Evolutionary conservation across 2,888 invertebrate species (phyloP), one percentile per base, ranked within the genome.

Genomic region (Pasiphila rectangulata): DNA sequence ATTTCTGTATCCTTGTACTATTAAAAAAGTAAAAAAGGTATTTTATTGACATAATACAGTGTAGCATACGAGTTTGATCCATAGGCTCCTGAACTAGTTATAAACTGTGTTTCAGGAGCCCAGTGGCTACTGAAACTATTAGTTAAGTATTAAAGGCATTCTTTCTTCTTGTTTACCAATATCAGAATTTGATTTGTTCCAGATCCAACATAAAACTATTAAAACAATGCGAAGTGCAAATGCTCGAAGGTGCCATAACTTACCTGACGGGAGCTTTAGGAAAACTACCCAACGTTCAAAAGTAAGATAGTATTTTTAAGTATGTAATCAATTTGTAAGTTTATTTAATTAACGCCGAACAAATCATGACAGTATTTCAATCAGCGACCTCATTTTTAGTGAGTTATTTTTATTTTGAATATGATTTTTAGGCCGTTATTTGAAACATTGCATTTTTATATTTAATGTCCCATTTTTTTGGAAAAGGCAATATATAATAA

Each of bases 141-240:
- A n/a, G n/a, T n/a, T n/a, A n/a, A n/a, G n/a, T n/a, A n/a, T n/a
- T n/a, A n/a, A n/a, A n/a, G n/a, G n/a, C n/a, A n/a, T n/a, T n/a
- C n/a, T n/a, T n/a, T n/a, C n/a, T n/a, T n/a, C 21, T 4, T 21
- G 2, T 21, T 4, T 21, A 2, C 7, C 4, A 20, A 2, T 3
- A 1, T 20, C 1, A 20, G 1, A 23, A 7, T 29, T 34, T 1
- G 9, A 15, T 50, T 56, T 21, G 50, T 83, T 80, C 21, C 79
- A 89, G 89, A 55, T 74, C 69, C 59, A 82, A 85, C 57, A 69
- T 85, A 46, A 79, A 76, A 46, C 64, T 83, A n/a, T 59, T 89
- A 17, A 88, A 89, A 54, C 64, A 82, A 62, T 80, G 79, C 49
- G 89, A 89, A 79, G 74, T 83, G 69, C 77, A 82, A 77, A 82